Conservation (phyloP, 2,797 vertebrate species). For the Prunella strophiata region DNA sequence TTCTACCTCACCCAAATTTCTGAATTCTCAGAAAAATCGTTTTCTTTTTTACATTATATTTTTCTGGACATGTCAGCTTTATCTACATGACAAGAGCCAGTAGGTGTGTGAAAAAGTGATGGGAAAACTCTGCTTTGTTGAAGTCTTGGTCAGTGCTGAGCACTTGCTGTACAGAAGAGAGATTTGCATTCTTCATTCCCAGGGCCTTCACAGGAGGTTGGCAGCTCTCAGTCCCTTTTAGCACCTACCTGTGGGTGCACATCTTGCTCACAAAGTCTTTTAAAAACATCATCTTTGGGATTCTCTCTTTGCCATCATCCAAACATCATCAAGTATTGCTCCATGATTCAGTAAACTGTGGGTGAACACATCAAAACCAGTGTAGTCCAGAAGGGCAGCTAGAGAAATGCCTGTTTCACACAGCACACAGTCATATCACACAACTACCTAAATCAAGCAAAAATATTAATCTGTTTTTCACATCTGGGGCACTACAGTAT, state of each 20-base stretch:
- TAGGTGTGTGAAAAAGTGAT: background rate
- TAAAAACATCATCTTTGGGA: background rate
- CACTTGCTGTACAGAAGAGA: background rate
- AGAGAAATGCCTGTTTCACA: background rate
- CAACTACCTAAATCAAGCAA: background rate
- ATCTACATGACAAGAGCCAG: background rate
- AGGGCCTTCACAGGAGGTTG: background rate
- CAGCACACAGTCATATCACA: background rate
- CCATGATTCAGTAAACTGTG: background rate
- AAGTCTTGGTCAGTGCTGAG: background rate
- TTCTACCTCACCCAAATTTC: background rate
- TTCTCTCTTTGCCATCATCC: background rate
- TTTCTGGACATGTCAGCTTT: background rate
- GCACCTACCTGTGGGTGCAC: background rate
- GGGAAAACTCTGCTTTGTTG: background rate
- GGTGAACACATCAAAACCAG: background rate
- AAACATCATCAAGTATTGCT: background rate
- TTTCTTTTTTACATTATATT: background rate
- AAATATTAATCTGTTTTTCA: background rate
- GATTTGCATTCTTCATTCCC: background rate
- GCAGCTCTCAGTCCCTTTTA: background rate
- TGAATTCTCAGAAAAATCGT: background rate
- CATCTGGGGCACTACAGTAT: accelerated
- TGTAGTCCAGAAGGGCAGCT: background rate
- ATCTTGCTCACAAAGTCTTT: background rate